phyloP scores from a whole-genome alignment of 2,113 vertebrate species.

The Hemichromis elongatus region DNA sequence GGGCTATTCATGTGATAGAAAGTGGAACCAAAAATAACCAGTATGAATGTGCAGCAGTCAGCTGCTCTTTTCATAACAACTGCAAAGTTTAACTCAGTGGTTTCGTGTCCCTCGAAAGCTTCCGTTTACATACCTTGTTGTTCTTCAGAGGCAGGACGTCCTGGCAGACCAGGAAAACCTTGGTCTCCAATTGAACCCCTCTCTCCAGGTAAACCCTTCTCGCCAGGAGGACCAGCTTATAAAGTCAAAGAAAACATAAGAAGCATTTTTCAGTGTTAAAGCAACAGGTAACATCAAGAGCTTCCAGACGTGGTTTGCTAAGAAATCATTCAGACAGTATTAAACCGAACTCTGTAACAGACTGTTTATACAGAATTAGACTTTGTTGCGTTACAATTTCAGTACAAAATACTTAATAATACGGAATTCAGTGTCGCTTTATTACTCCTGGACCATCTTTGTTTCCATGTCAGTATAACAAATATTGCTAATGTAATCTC shows the following conservation, averaged over 20 bases:
- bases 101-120: background rate
- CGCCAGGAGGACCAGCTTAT: constrained; percentile 55
- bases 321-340: background rate
- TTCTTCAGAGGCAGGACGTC: constrained; percentile 12
- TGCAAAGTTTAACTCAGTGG: background rate
- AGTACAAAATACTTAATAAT: background rate
- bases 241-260: background rate
- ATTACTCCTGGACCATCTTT: background rate
- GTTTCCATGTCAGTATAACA: background rate
- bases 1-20: background rate
- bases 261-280: background rate
- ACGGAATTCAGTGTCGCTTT: background rate
- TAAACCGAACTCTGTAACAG: background rate
- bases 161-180: constrained; percentile 59
- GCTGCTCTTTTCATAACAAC: background rate
- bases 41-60: background rate
- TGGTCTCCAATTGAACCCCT: constrained; percentile 58
- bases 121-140: constrained; percentile 46
- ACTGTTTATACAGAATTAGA: background rate
- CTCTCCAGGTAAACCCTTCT: constrained; percentile 58
- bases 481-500: background rate
- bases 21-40: background rate
- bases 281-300: background rate
- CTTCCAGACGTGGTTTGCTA: background rate
- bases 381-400: background rate